These are phyloP conservation scores for Noctua janthina DNA, from an alignment of 2,888 invertebrate genomes.

Conservation along the genomic window DNA sequence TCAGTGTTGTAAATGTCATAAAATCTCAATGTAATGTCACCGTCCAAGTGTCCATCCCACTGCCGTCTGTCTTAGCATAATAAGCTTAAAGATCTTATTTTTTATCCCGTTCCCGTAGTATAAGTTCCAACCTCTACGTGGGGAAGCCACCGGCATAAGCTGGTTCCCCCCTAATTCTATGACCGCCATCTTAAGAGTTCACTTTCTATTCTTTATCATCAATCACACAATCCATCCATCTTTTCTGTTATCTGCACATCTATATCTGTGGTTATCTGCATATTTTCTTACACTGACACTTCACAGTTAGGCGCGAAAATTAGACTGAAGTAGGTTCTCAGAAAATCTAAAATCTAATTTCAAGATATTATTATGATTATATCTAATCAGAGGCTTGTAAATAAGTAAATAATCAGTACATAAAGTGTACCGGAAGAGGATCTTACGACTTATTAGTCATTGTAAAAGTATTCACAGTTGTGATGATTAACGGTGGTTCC, in stretches of 20 bases:
- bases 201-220: not conserved
- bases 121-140: not conserved
- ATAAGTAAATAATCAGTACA: constrained; percentile 7
- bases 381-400: constrained; percentile 17
- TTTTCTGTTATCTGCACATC: not conserved
- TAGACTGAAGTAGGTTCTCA: not conserved
- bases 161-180: not conserved
- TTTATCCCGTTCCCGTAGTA: not conserved
- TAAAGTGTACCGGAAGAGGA: constrained; percentile 33
- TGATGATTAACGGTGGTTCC: constrained; percentile 21
- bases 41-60: not conserved
- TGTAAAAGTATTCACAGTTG: constrained; percentile 28
- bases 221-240: constrained; percentile 1
- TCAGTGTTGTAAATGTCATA: not conserved
- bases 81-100: not conserved
- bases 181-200: not conserved
- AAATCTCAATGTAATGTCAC: not conserved
- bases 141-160: not conserved
- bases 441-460: constrained; percentile 23
- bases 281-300: not conserved
- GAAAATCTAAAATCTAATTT: constrained; percentile 2
- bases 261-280: not conserved
- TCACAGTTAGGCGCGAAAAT: constrained; percentile 9
- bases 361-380: not conserved
- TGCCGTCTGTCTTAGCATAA: not conserved